Evolutionary conservation across 2,797 vertebrate species (phyloP), one percentile per base, ranked within the genome.

Genomic region (Salarias fasciatus): DNA sequence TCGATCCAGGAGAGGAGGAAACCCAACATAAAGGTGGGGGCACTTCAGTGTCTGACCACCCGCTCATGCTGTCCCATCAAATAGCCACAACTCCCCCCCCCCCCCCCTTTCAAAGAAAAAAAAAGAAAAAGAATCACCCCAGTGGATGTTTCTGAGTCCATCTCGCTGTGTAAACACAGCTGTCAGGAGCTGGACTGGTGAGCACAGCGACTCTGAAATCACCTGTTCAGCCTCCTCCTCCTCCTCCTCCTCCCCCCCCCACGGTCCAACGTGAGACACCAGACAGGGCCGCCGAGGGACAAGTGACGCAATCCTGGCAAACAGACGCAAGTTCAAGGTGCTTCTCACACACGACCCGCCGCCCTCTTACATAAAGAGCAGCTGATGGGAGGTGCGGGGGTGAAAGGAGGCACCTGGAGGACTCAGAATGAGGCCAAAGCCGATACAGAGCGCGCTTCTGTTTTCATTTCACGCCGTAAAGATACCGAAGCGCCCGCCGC

Each of bases 301-400:
- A 55, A 59, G 44, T 91, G 87, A 92, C 41, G 74, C 86, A 89
- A 89, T 69, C 71, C 62, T 70, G 48, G 58, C 83, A 78, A 86
- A 83, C 69, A 1, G 84, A 75, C 64, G 56, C 3, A 49, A 80
- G 91, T 88, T 87, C 90, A 92, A 92, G 82, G 92, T 91, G 79
- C 83, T 77, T 53, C 74, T 53, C 51, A 71, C 68, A 77, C 67
- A 59, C 73, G 82, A 82, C 69, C 80, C 43, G 69, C 54, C 49
- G 69, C 42, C 47, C 63, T 56, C 77, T 90, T 86, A 85, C 82
- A 71, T 83, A 91, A 90, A 24, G n/a, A 84, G 52, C 43, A 18
- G 51, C 53, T 55, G 79, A 75, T n/a, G n/a, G n/a, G n/a, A n/a
- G n/a, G n/a, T n/a, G n/a, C n/a, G n/a, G n/a, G 80, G 53, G 46